Base-by-base conservation (phyloP, 2,797 vertebrate species). In the Ctenochaetus hawaiiensis region DNA sequence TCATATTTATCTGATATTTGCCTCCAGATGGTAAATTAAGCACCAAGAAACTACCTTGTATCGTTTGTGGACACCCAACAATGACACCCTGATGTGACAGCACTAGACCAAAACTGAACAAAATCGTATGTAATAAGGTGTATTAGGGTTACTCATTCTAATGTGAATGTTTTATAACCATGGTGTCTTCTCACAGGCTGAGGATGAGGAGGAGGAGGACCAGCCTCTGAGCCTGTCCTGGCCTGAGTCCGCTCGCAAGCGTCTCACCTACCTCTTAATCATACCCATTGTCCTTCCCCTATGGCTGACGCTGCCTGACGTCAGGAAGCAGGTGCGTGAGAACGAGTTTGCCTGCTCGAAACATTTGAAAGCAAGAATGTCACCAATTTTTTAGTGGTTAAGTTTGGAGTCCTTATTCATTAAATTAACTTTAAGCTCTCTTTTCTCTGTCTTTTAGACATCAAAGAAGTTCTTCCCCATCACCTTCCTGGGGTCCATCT, bases 401-500 rank as follows among this genome's bases (percentile, higher is more conserved):
- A 53, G 30, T 22, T 14, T 41, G 8, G 5, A 20, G 13, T 47
- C 3, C 23, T 2, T 22, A 37, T 61, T 37, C 30, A n/a, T 20
- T 39, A 23, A 45, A 65, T 17, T 59, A 20, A 39, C 41, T 48
- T n/a, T 1, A 1, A 16, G 30, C 13, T 54, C 2, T 53, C 1
- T n/a, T 23, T 49, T 67, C 30, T 56, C 45, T 13, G 16, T 67
- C 63, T 69, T 52, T 51, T 91, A 99, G 98, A 84, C 93, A 0
- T 94, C 97, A 37, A 96, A 93, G 90, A 98, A 94, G 85, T 97
- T 97, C 89, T 99, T 99, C 78, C 96, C 96, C 5, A 0, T 99
- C 85, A 96, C 97, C 0, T 99, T 99, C 94, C 82, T 99, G 71
- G 98, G 98, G n/a, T 90, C 98, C 59, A 99, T 99, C 90, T 75